Percentiles rank a stretch among this genome's conserved stretches.
Conservation (phyloP, 1,140 invertebrate genomes). For the Drosophila setifemur region DNA sequence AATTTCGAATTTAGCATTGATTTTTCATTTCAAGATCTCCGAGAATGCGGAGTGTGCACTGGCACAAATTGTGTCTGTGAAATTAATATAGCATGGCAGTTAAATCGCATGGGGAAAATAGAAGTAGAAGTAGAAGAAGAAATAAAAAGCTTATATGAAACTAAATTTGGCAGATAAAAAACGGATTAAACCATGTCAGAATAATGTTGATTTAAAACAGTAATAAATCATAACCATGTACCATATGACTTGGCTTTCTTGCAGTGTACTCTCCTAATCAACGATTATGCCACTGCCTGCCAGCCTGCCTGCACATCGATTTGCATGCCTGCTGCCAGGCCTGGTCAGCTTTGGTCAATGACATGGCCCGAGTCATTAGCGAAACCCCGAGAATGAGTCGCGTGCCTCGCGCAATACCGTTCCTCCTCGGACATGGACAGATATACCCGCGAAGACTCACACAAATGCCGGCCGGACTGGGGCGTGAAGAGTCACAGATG, state of each 20-base stretch:
- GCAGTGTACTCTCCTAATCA: slow-evolving; percentile 19
- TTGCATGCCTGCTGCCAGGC: slow-evolving; percentile 50
- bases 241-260: not conserved
- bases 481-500: slow-evolving; percentile 65
- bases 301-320: slow-evolving; percentile 60
- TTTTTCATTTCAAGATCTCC: slow-evolving; percentile 21
- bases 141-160: too few relatives aligned
- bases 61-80: not conserved
- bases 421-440: not conserved
- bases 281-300: slow-evolving; percentile 61
- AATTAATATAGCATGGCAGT: not conserved
- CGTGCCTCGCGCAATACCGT: slow-evolving; percentile 46
- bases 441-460: not conserved
- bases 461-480: slow-evolving; percentile 32
- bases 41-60: slow-evolving; percentile 6
- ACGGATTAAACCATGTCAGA: too few relatives aligned
- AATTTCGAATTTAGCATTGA: slow-evolving; percentile 48
- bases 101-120: not conserved
- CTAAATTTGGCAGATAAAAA: too few relatives aligned
- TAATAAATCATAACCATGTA: too few relatives aligned
- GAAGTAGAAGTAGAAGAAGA: not conserved
- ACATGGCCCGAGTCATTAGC: slow-evolving; percentile 39
- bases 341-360: slow-evolving; percentile 21
- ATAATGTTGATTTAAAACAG: too few relatives aligned
- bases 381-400: slow-evolving; percentile 36